Percentiles rank a stretch among this genome's conserved stretches.
Evolutionary conservation across 2,797 vertebrate genomes (phyloP).

Genomic region (Astyanax mexicanus): DNA sequence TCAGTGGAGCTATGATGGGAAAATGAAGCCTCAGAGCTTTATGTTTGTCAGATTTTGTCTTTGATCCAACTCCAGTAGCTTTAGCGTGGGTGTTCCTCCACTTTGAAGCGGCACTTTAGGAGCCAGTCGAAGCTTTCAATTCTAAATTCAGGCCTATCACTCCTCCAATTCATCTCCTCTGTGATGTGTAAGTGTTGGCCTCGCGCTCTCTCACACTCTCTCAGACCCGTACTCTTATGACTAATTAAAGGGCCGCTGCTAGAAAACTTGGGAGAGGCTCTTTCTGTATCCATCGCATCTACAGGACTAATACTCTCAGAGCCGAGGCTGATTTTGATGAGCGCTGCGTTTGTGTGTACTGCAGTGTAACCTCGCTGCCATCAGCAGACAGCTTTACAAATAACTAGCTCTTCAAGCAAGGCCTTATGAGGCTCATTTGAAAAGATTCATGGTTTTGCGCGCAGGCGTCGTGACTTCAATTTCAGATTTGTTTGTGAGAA

Average conservation of each 20-base stretch:
- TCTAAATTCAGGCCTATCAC: slow-evolving; percentile 1
- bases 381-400: neutral
- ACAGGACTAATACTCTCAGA: neutral
- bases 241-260: slow-evolving; percentile 6
- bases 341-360: neutral
- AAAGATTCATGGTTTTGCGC: neutral
- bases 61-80: neutral
- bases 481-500: neutral
- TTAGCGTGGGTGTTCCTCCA: neutral
- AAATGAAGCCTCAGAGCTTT: neutral
- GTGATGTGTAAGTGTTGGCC: neutral
- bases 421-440: neutral
- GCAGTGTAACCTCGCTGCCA: neutral
- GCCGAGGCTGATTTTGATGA: neutral
- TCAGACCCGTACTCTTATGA: neutral
- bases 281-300: neutral
- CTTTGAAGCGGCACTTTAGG: slow-evolving; percentile 1
- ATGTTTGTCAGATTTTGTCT: neutral
- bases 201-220: neutral
- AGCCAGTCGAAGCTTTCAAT: neutral
- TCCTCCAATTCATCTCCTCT: neutral
- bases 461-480: neutral
- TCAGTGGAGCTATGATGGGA: neutral
- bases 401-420: slow-evolving; percentile 4
- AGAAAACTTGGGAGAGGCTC: neutral